These are phyloP conservation scores for Drosophila neotestacea DNA, from an alignment of 2,888 invertebrate genomes.

Conservation along the genomic window DNA sequence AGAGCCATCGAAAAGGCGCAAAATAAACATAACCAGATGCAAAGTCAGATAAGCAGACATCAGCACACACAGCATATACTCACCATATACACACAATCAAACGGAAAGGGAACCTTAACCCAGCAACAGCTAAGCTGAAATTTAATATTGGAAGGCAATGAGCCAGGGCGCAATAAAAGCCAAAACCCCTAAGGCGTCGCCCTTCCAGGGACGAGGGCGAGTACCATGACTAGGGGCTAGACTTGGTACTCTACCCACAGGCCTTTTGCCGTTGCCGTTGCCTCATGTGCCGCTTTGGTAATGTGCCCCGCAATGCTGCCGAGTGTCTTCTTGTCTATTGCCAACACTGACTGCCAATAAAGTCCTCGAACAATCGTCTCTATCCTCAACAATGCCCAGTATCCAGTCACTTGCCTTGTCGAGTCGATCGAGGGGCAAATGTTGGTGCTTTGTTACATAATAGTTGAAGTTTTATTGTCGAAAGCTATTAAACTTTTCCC, in stretches of 20 bases:
- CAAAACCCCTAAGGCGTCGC: constrained; percentile 54
- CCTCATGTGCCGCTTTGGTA: constrained; percentile 38
- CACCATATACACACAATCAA: constrained; percentile 23
- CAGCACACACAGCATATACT: constrained; percentile 26
- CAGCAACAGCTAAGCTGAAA: constrained; percentile 67
- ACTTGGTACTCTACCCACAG: constrained; percentile 19
- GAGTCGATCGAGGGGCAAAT: constrained; percentile 69
- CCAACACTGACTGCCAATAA: constrained; percentile 64
- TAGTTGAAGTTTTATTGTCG: constrained; percentile 82
- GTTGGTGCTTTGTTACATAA: constrained; percentile 77
- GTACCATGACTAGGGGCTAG: constrained; percentile 13
- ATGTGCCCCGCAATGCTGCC: constrained; percentile 19
- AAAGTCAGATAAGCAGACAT: constrained; percentile 66
- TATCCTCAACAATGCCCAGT: constrained; percentile 29
- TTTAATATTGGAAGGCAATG: constrained; percentile 81
- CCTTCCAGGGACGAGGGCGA: neutral
- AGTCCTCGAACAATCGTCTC: constrained; percentile 30
- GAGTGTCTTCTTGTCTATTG: constrained; percentile 39
- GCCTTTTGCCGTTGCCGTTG: constrained; percentile 1
- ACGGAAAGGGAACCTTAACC: constrained; percentile 61
- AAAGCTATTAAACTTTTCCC: constrained; percentile 83
- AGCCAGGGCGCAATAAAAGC: constrained; percentile 75
- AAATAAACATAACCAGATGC: constrained; percentile 73
- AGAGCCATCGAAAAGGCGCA: constrained; percentile 72
- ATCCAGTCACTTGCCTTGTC: constrained; percentile 16